These are phyloP conservation scores for Sus scrofa DNA, from an alignment of 2,113 vertebrate genomes.

Conservation along the genomic window DNA sequence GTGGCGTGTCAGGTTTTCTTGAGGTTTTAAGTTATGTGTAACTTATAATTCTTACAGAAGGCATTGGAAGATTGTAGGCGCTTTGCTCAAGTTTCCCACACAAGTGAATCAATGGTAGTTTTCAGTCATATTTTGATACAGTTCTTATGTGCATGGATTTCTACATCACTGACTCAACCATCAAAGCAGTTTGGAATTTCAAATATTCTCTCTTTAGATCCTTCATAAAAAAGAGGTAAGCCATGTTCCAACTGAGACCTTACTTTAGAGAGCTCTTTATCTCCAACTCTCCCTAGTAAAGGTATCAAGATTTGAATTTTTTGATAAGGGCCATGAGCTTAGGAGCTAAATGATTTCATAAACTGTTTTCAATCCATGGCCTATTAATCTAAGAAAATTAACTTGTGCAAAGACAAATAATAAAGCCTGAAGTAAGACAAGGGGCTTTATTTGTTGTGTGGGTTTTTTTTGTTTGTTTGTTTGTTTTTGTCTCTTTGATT, in stretches of 20 bases:
- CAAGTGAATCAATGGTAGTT: neutral
- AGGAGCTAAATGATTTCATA: neutral
- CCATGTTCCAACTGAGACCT: neutral
- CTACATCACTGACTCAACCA: neutral
- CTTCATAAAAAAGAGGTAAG: neutral
- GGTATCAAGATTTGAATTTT: neutral
- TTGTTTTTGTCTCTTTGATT: neutral
- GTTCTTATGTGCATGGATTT: neutral
- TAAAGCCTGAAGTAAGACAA: neutral
- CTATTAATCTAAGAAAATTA: neutral
- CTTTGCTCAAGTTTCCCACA: neutral
- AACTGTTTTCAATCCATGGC: neutral
- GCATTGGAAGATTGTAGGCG: neutral
- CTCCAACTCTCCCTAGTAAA: neutral
- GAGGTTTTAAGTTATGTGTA: neutral
- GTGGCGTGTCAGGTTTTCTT: neutral
- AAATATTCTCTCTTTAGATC: constrained; percentile 1
- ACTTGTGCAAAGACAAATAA: neutral
- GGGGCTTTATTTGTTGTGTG: neutral
- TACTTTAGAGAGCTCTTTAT: neutral
- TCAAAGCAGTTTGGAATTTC: neutral
- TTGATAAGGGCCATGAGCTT: neutral
- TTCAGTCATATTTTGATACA: neutral
- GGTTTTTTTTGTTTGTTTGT: too few relatives aligned
- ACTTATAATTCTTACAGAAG: neutral